Percentiles rank a stretch among this genome's conserved stretches.
Evolutionary conservation across 2,797 vertebrate species (phyloP).

Genomic region (Crenuchus spilurus): DNA sequence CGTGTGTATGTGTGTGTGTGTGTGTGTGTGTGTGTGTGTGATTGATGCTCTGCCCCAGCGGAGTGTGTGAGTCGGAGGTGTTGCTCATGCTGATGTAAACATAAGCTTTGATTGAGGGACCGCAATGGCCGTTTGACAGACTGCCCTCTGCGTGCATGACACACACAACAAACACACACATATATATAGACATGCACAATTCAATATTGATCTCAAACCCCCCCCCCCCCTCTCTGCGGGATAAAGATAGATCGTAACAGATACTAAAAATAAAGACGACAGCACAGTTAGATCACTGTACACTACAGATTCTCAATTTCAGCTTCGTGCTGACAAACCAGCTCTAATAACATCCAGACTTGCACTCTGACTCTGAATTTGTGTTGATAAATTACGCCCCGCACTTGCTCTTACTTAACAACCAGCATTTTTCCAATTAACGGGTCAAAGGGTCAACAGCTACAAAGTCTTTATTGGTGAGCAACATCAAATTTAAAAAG

Average conservation of each 20-base stretch:
- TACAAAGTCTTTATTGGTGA: conserved; percentile 28
- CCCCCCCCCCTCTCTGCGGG: conserved; percentile 13
- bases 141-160: conserved; percentile 37
- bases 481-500: background rate
- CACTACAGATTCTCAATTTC: background rate
- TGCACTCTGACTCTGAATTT: conserved; percentile 14
- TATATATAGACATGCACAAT: conserved; percentile 32
- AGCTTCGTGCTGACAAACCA: conserved; percentile 3
- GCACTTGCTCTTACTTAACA: conserved; percentile 17
- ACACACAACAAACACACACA: conserved; percentile 42
- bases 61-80: conserved; percentile 29
- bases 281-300: conserved; percentile 4
- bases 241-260: conserved; percentile 48
- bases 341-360: background rate
- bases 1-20: conserved; percentile 24
- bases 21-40: conserved; percentile 21
- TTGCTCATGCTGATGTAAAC: conserved; percentile 39
- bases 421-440: conserved; percentile 30
- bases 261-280: conserved; percentile 40
- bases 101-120: conserved; percentile 37
- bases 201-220: conserved; percentile 45
- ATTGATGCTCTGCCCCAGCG: conserved; percentile 9
- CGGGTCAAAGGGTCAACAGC: conserved; percentile 34
- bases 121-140: conserved; percentile 39
- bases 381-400: conserved; percentile 24